A percentile compares a stretch with the other conserved stretches of the same genome.
Evolutionary conservation across 2,888 invertebrate genomes (phyloP).

Genomic region (Rosalia funebris): DNA sequence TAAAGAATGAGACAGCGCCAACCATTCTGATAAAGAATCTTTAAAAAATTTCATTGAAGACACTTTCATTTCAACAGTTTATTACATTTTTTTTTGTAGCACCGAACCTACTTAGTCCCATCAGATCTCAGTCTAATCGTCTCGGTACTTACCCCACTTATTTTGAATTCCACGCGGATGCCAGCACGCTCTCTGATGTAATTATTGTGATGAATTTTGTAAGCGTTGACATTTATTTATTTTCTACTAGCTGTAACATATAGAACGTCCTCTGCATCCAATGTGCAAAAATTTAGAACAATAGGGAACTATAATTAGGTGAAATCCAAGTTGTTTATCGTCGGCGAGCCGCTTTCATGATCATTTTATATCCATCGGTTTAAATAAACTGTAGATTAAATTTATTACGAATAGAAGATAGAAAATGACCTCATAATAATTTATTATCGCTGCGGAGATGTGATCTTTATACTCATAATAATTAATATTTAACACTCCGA

Average conservation of each 20-base stretch:
- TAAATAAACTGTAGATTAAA: slow-evolving; percentile 13
- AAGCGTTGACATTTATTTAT: slow-evolving; percentile 18
- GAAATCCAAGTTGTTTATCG: slow-evolving; percentile 30
- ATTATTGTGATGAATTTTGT: slow-evolving; percentile 22
- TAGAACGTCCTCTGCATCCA: background rate
- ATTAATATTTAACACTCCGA: slow-evolving; percentile 54
- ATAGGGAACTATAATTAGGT: too few species aligned
- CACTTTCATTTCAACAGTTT: too few species aligned
- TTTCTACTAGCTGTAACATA: slow-evolving; percentile 13
- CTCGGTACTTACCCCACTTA: too few species aligned
- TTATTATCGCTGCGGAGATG: slow-evolving; percentile 30
- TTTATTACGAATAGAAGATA: slow-evolving; percentile 22
- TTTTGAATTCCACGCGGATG: background rate
- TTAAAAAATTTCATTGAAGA: too few species aligned
- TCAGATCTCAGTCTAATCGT: too few species aligned
- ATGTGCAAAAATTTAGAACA: slow-evolving; percentile 23
- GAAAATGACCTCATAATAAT: slow-evolving; percentile 36
- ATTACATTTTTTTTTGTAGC: too few species aligned
- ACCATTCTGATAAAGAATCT: too few species aligned
- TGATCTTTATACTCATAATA: slow-evolving; percentile 55
- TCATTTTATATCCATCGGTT: slow-evolving; percentile 16
- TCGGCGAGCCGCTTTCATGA: slow-evolving; percentile 25
- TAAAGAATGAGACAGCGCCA: too few species aligned
- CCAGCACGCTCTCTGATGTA: slow-evolving; percentile 8
- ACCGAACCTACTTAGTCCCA: too few species aligned